These are phyloP conservation scores for Drosophila tristis DNA, from an alignment of 1,140 invertebrate species.

Conservation along the genomic window DNA sequence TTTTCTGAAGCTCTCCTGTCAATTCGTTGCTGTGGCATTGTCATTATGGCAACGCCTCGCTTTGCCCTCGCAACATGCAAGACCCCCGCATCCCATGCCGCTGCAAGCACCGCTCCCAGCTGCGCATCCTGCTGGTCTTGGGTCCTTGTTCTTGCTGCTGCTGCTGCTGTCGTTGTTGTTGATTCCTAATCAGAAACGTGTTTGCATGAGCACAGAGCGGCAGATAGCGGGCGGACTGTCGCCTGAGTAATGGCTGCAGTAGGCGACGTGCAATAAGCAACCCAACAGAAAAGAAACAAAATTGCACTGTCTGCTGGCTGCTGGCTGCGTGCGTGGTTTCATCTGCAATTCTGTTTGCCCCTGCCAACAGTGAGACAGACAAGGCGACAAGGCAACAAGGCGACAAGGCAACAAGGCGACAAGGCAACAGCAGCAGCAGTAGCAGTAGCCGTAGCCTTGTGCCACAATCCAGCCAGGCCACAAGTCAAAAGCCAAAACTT, in stretches of 20 bases:
- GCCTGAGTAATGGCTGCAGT: constrained; percentile 51
- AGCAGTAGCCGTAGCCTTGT: not conserved
- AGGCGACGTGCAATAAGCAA: constrained; percentile 39
- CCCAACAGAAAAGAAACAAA: constrained; percentile 32
- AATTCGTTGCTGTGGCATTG: not conserved
- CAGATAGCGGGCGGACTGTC: constrained; percentile 9
- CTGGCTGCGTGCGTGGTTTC: constrained; percentile 48
- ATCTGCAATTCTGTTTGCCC: constrained; percentile 38
- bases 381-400: not conserved
- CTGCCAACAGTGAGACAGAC: constrained; percentile 2
- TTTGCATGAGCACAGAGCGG: constrained; percentile 32
- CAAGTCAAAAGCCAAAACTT: constrained; percentile 34
- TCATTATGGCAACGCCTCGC: constrained; percentile 37
- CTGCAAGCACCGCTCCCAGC: not conserved
- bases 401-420: not conserved
- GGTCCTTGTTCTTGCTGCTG: not conserved
- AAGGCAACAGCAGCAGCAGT: no score
- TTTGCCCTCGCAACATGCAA: constrained; percentile 17
- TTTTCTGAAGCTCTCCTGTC: no score
- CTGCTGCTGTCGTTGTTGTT: not conserved
- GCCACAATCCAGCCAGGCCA: constrained; percentile 32
- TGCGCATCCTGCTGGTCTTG: not conserved
- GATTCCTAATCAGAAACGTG: constrained; percentile 48
- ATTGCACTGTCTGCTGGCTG: constrained; percentile 38
- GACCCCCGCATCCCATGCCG: not conserved